Evolutionary conservation across 2,888 invertebrate species (phyloP).

Genomic region (Drosophila glabriapex): DNA sequence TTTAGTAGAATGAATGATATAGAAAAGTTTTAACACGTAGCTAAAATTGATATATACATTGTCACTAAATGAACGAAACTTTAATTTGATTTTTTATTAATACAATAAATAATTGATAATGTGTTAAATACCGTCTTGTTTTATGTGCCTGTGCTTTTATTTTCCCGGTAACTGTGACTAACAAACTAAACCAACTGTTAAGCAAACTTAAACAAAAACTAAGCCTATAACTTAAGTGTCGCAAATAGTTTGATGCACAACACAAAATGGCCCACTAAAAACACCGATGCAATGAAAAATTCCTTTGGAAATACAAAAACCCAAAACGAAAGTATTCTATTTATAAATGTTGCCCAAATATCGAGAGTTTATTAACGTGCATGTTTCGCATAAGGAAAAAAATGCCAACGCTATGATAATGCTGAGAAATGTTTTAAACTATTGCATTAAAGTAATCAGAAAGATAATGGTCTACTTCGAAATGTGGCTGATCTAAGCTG

Average conservation of each 20-base stretch:
- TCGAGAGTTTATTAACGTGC: slow-evolving; percentile 48
- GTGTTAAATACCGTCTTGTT: slow-evolving; percentile 43
- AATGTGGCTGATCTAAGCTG: neutral
- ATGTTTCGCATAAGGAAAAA: slow-evolving; percentile 29
- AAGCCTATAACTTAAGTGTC: slow-evolving; percentile 38
- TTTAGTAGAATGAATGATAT: slow-evolving; percentile 42
- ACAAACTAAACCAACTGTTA: slow-evolving; percentile 21
- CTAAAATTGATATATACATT: slow-evolving; percentile 60
- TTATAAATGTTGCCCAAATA: slow-evolving; percentile 70
- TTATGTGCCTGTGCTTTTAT: slow-evolving; percentile 36
- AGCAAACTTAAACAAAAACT: slow-evolving; percentile 11
- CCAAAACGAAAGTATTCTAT: slow-evolving; percentile 70
- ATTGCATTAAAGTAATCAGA: slow-evolving; percentile 12
- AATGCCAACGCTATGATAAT: slow-evolving; percentile 30
- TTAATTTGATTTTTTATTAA: slow-evolving; percentile 54
- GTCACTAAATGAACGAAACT: slow-evolving; percentile 59
- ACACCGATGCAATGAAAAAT: slow-evolving; percentile 35
- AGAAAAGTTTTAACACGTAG: slow-evolving; percentile 53
- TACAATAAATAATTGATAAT: slow-evolving; percentile 65
- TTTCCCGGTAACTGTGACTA: slow-evolving; percentile 48
- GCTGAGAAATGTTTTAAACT: slow-evolving; percentile 21
- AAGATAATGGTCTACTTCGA: slow-evolving; percentile 7
- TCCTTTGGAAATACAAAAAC: slow-evolving; percentile 37
- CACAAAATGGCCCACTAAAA: slow-evolving; percentile 20
- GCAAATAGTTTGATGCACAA: slow-evolving; percentile 31